Evolutionary conservation across 2,888 invertebrate species (phyloP).

Genomic region (Lasioglossum figueresi): DNA sequence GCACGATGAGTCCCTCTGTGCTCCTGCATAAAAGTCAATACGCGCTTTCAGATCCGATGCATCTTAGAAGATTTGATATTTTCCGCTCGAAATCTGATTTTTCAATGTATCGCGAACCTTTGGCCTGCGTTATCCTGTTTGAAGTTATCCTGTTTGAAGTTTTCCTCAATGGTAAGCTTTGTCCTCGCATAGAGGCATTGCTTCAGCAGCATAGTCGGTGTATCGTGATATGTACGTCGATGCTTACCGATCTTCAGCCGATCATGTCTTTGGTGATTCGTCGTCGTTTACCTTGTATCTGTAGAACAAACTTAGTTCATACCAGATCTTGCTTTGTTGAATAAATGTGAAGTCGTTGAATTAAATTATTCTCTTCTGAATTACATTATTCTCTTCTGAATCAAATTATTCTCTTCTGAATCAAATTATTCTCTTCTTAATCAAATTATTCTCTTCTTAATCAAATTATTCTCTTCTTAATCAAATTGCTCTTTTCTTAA

Average conservation of each 20-base stretch:
- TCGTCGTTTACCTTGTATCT: neutral
- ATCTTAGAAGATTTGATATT: neutral
- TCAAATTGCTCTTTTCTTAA: no score
- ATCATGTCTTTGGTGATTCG: neutral
- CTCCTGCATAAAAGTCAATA: neutral
- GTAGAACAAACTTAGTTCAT: neutral
- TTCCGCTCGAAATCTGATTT: neutral
- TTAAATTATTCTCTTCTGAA: no score
- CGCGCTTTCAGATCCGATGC: neutral
- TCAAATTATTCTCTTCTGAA: no score
- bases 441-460: no score
- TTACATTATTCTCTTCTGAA: no score
- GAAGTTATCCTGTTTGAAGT: neutral
- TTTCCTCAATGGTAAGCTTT: neutral
- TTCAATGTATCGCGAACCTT: neutral
- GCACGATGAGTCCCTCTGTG: neutral
- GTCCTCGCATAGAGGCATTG: neutral
- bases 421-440: no score
- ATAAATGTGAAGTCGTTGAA: no score
- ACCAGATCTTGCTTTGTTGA: neutral
- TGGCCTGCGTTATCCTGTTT: neutral
- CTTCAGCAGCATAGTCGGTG: neutral
- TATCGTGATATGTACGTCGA: neutral
- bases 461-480: no score
- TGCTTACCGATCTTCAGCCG: neutral